Conservation (phyloP, 2,888 invertebrate genomes). For the Stenichneumon culpator region DNA sequence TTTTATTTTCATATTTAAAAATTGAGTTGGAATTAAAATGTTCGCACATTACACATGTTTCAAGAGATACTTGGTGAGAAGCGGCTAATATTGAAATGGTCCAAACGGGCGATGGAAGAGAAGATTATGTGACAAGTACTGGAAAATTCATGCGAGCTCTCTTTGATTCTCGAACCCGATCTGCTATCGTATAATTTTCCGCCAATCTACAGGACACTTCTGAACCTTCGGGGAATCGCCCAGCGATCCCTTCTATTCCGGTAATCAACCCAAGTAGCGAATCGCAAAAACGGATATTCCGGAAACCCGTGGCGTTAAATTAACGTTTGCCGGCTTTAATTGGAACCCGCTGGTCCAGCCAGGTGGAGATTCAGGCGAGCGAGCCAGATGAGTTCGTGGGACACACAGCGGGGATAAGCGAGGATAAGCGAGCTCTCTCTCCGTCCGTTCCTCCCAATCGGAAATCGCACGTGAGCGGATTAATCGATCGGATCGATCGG, state of each 20-base stretch:
- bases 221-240: constrained; percentile 9
- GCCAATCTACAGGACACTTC: neutral
- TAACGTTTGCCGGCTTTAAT: constrained; percentile 81
- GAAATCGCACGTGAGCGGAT: constrained; percentile 63
- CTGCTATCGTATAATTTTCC: neutral
- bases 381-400: constrained; percentile 41
- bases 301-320: constrained; percentile 82
- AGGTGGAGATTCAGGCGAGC: constrained; percentile 60
- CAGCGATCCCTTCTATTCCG: constrained; percentile 7
- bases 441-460: constrained; percentile 30
- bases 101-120: neutral
- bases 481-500: constrained; percentile 61
- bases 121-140: neutral
- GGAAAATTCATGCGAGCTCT: neutral
- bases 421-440: constrained; percentile 13
- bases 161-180: neutral
- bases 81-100: neutral
- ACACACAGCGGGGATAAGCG: constrained; percentile 1
- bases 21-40: no score
- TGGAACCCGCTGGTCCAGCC: constrained; percentile 70
- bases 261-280: constrained; percentile 78
- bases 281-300: constrained; percentile 81
- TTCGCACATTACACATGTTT: neutral
- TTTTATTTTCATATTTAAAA: neutral
- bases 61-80: neutral